A percentile compares a stretch with the other conserved stretches of the same genome.
Conservation (phyloP, 2,797 vertebrate genomes). For the Dermochelys coriacea region DNA sequence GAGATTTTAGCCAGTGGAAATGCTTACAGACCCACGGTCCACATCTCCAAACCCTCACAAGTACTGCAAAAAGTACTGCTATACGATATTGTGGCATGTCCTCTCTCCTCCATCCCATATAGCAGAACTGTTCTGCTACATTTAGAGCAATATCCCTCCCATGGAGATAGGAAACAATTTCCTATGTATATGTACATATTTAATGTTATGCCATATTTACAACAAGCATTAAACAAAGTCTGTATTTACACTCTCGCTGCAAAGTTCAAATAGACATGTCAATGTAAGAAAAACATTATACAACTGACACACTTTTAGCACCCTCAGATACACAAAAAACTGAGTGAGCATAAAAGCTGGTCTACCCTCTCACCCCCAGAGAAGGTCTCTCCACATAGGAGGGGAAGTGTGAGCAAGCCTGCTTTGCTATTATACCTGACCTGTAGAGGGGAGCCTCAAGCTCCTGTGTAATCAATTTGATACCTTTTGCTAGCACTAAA, state of each 20-base stretch:
- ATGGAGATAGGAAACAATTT: background rate
- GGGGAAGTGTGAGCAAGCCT: background rate
- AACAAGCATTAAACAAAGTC: background rate
- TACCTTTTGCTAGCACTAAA: background rate
- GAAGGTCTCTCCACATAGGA: background rate
- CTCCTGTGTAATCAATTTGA: background rate
- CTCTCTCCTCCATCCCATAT: background rate
- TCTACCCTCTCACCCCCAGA: background rate
- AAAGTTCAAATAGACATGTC: background rate
- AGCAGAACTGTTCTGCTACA: background rate
- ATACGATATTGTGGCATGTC: rapidly evolving
- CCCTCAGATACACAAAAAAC: background rate
- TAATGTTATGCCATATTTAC: background rate
- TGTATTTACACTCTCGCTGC: background rate
- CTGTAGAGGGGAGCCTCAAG: background rate
- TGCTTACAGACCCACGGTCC: no score
- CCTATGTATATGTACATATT: background rate
- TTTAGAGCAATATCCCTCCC: background rate
- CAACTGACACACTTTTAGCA: background rate
- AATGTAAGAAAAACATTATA: background rate
- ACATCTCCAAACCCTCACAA: background rate
- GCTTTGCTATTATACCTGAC: background rate
- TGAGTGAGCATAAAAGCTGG: background rate
- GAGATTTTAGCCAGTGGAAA: background rate
- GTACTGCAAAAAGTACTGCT: background rate